Conservation (phyloP, 2,888 invertebrate genomes). For the Pheosia gnoma region DNA sequence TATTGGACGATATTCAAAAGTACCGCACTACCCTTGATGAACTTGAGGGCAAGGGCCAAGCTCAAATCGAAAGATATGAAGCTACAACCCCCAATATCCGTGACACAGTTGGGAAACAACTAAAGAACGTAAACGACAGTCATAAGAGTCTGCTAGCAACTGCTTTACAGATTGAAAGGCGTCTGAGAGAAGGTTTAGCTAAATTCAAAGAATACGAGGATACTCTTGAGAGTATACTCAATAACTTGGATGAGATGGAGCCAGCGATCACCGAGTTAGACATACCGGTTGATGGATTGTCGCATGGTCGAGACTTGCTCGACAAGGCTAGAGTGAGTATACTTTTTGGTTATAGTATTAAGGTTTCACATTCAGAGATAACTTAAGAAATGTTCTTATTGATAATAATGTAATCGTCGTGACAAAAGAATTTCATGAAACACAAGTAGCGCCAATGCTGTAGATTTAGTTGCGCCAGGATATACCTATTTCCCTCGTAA, state of each 20-base stretch:
- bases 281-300: conserved; percentile 89
- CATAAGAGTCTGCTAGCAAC: conserved; percentile 95
- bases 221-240: conserved; percentile 92
- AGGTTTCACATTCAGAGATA: background rate
- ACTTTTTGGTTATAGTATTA: background rate
- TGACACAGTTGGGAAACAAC: conserved; percentile 91
- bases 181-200: conserved; percentile 93
- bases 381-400: too few relatives aligned
- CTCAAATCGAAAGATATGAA: conserved; percentile 92
- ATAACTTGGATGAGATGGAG: conserved; percentile 91
- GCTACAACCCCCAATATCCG: conserved; percentile 88
- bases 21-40: conserved; percentile 93
- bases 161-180: conserved; percentile 94
- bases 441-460: too few relatives aligned
- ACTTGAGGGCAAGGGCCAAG: conserved; percentile 91
- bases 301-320: conserved; percentile 88
- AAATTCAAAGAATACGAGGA: conserved; percentile 98
- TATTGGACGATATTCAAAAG: conserved; percentile 91
- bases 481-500: too few relatives aligned
- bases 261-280: conserved; percentile 90
- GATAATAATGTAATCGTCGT: too few relatives aligned
- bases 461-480: too few relatives aligned
- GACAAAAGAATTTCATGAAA: too few relatives aligned
- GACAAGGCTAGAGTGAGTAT: conserved; percentile 89
- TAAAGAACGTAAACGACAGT: conserved; percentile 96